These are phyloP conservation scores for Corapipo altera DNA, from an alignment of 2,113 vertebrate species.

Conservation along the genomic window DNA sequence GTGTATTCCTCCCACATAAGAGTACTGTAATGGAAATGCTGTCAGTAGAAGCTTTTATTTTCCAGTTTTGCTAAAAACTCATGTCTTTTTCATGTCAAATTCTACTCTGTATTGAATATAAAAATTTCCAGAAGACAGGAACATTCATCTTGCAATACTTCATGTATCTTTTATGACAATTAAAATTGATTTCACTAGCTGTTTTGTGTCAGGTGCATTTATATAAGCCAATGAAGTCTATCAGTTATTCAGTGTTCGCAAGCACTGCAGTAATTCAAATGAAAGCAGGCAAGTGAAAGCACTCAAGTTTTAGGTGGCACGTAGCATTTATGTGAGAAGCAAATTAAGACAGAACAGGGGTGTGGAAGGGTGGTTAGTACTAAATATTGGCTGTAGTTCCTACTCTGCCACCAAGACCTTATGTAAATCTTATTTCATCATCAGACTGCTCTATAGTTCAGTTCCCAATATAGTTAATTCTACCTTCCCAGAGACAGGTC, in stretches of 20 bases:
- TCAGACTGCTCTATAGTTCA: not conserved
- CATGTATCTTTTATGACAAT: conserved; percentile 23
- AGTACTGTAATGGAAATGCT: conserved; percentile 29
- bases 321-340: not conserved
- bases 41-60: conserved; percentile 49
- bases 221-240: not conserved
- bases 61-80: conserved; percentile 13
- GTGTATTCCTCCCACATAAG: conserved; percentile 31
- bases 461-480: not conserved
- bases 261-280: not conserved
- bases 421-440: not conserved
- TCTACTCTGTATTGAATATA: conserved; percentile 22
- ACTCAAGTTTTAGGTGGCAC: not conserved
- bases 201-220: not conserved
- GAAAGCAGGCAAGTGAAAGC: not conserved
- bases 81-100: conserved; percentile 21
- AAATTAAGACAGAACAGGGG: not conserved
- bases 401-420: not conserved
- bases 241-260: not conserved
- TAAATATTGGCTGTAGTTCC: not conserved
- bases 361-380: not conserved
- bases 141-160: not conserved
- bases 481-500: not conserved
- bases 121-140: conserved; percentile 3
- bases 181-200: conserved; percentile 33